phyloP scores from a whole-genome alignment of 2,113 vertebrate genomes.

The Genyomyrus donnyi region DNA sequence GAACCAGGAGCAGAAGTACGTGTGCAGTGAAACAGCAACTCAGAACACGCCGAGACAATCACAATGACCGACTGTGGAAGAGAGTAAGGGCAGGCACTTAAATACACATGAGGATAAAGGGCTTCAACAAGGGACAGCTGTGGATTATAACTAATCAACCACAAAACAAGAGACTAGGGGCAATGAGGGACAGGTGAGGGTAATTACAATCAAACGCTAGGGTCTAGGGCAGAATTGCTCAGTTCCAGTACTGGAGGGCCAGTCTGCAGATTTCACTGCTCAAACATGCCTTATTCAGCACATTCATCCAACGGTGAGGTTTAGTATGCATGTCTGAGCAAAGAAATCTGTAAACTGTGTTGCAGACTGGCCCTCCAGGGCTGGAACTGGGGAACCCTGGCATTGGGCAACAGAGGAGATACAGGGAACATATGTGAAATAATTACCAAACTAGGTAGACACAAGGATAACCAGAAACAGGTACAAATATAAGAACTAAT shows the following conservation, averaged over 20 bases:
- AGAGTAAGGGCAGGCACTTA: background rate
- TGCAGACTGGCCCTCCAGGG: too few relatives aligned
- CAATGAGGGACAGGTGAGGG: background rate
- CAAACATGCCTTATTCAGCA: too few relatives aligned
- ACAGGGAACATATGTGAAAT: background rate
- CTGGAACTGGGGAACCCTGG: too few relatives aligned
- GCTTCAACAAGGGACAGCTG: background rate
- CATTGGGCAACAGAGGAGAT: background rate
- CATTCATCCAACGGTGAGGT: too few relatives aligned
- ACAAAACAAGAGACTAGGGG: background rate
- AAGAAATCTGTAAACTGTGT: too few relatives aligned
- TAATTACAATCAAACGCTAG: background rate
- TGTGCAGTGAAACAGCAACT: background rate
- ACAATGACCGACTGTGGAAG: background rate
- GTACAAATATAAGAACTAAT: background rate
- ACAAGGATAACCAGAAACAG: too few relatives aligned
- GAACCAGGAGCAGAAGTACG: background rate
- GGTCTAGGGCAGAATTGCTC: background rate
- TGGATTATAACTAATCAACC: too few relatives aligned
- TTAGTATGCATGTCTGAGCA: too few relatives aligned
- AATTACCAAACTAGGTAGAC: background rate
- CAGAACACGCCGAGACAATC: background rate
- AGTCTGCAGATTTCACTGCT: too few relatives aligned
- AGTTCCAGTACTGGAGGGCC: too few relatives aligned
- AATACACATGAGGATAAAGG: background rate